Percentiles rank a stretch among this genome's conserved stretches.
Conservation (phyloP, 1,140 invertebrate genomes). For the Ladona fulva region DNA sequence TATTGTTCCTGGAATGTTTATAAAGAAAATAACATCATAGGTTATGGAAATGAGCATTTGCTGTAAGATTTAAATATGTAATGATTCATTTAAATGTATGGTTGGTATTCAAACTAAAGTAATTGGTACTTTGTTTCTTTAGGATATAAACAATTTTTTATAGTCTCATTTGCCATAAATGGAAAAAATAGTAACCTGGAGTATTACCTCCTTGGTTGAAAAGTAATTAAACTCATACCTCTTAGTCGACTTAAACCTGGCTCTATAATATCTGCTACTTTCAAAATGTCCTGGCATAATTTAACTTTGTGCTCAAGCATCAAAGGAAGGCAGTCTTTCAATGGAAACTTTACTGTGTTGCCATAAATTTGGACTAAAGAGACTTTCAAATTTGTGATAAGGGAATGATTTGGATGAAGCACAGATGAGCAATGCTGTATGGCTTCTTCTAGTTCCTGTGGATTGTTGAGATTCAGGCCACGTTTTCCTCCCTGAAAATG, state of each 20-base stretch:
- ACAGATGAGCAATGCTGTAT: conserved; percentile 44
- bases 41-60: too few species aligned
- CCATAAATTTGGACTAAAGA: conserved; percentile 49
- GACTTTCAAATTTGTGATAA: conserved; percentile 56
- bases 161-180: too few species aligned
- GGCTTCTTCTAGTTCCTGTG: conserved; percentile 42
- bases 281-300: conserved; percentile 53
- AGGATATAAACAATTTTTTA: too few species aligned
- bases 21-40: too few species aligned
- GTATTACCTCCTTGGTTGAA: too few species aligned
- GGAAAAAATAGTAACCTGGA: too few species aligned
- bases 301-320: conserved; percentile 52
- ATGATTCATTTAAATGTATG: too few species aligned
- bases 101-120: too few species aligned
- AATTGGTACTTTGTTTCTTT: too few species aligned
- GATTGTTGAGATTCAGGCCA: not conserved
- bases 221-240: conserved; percentile 38
- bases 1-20: not conserved
- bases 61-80: too few species aligned
- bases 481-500: too few species aligned
- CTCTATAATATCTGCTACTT: conserved; percentile 53
- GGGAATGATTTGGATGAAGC: conserved; percentile 52
- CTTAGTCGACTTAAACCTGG: conserved; percentile 63
- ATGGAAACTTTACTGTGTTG: conserved; percentile 31
- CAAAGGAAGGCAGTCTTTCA: conserved; percentile 40